A percentile compares a stretch with the other conserved stretches of the same genome.
These are phyloP conservation scores for Lordiphosa andalusiaca DNA, from an alignment of 2,888 invertebrate species.

Conservation along the genomic window DNA sequence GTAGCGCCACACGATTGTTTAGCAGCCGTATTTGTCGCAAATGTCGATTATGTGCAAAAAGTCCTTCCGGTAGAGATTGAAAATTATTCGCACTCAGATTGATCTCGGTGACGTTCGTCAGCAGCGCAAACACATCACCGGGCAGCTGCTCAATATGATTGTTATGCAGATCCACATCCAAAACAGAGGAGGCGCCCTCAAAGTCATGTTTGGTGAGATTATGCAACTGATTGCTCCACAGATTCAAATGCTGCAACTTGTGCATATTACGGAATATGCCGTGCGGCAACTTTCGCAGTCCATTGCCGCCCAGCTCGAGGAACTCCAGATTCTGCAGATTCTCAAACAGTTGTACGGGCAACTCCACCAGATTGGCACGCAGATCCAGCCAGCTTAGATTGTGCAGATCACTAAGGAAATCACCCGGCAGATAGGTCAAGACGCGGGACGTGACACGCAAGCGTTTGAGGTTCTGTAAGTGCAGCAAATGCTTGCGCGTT, in stretches of 20 bases:
- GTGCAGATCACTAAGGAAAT: slow-evolving; percentile 83
- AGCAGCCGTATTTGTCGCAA: slow-evolving; percentile 82
- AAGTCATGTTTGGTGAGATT: slow-evolving; percentile 84
- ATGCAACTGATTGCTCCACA: slow-evolving; percentile 86
- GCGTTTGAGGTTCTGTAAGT: slow-evolving; percentile 82
- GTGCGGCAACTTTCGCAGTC: slow-evolving; percentile 83
- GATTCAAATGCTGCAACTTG: slow-evolving; percentile 83
- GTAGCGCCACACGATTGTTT: slow-evolving; percentile 83
- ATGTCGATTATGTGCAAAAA: slow-evolving; percentile 83
- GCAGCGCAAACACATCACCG: slow-evolving; percentile 83
- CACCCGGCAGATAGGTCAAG: slow-evolving; percentile 83
- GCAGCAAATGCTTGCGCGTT: slow-evolving; percentile 83
- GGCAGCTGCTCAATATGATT: slow-evolving; percentile 85
- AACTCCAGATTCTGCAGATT: slow-evolving; percentile 82
- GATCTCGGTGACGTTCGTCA: slow-evolving; percentile 84
- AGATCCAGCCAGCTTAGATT: slow-evolving; percentile 85
- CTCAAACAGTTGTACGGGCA: slow-evolving; percentile 83
- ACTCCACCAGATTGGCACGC: slow-evolving; percentile 83
- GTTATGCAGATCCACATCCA: slow-evolving; percentile 85
- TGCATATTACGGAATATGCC: slow-evolving; percentile 84
- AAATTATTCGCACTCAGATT: slow-evolving; percentile 87
- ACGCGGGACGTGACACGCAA: slow-evolving; percentile 84
- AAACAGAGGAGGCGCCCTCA: slow-evolving; percentile 83
- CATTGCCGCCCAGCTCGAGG: slow-evolving; percentile 86
- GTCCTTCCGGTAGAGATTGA: slow-evolving; percentile 83